Percentiles rank a stretch among this genome's conserved stretches.
Conservation (phyloP, 2,888 invertebrate species). For the Apamea monoglypha region DNA sequence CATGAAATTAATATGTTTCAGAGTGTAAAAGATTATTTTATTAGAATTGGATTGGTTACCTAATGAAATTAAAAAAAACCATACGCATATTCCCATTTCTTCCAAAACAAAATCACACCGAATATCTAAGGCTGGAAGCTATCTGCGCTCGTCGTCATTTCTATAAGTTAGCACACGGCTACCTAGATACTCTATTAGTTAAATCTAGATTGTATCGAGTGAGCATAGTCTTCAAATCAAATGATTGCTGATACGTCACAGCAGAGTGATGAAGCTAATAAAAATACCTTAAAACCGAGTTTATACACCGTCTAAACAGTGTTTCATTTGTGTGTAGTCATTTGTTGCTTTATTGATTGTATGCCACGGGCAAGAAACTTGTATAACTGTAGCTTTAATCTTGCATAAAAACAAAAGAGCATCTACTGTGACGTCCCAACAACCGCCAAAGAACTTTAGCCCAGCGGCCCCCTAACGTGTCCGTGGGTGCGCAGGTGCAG, state of each 20-base stretch:
- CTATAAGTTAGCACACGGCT: slow-evolving; percentile 7
- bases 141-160: background rate
- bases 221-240: slow-evolving; percentile 28
- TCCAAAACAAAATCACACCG: background rate
- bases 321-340: too few relatives aligned
- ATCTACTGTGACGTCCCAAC: slow-evolving; percentile 32
- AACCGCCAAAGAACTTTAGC: background rate
- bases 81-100: background rate
- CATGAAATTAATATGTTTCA: background rate
- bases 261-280: background rate
- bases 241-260: slow-evolving; percentile 23
- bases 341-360: background rate
- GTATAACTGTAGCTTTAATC: background rate
- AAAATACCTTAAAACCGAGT: background rate
- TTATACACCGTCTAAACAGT: background rate
- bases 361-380: background rate
- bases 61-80: background rate
- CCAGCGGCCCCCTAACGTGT: background rate
- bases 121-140: background rate
- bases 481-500: slow-evolving; percentile 93
- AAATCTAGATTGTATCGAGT: slow-evolving; percentile 14
- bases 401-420: slow-evolving; percentile 2
- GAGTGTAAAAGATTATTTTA: background rate
- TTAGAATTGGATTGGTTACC: background rate
- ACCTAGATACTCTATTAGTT: slow-evolving; percentile 32